Evolutionary conservation across 2,797 vertebrate species (phyloP).

Genomic region (Lithobates sylvaticus): DNA sequence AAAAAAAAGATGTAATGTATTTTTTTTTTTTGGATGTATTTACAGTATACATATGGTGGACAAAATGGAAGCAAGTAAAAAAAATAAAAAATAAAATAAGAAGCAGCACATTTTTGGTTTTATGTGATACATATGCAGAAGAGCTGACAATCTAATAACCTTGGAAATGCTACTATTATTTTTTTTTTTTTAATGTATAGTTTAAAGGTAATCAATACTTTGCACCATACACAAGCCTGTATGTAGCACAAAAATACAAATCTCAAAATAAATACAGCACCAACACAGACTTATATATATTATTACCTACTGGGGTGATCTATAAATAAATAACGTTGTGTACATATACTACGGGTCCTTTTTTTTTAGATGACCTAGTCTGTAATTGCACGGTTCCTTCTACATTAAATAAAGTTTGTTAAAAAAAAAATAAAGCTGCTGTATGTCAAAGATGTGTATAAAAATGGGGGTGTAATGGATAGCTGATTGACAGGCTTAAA

Average conservation of each 20-base stretch:
- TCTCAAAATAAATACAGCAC: background rate
- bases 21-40: background rate
- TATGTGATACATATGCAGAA: conserved; percentile 34
- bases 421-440: background rate
- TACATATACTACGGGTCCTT: background rate
- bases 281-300: background rate
- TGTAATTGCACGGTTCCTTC: background rate
- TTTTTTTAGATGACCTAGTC: background rate
- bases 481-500: too few relatives aligned
- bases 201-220: conserved; percentile 6
- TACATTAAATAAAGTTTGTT: background rate
- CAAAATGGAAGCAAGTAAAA: conserved; percentile 43
- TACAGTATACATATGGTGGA: background rate
- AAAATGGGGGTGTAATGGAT: too few relatives aligned
- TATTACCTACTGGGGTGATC: background rate
- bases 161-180: background rate
- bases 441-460: background rate
- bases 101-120: conserved; percentile 29
- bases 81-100: background rate
- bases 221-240: background rate
- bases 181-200: background rate
- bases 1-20: background rate
- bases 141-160: conserved; percentile 55
- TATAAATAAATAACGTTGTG: background rate
- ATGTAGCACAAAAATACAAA: conserved; percentile 16